Evolutionary conservation across 2,888 invertebrate species (phyloP), one percentile per base, ranked within the genome.

Genomic region (Sepiola atlantica): DNA sequence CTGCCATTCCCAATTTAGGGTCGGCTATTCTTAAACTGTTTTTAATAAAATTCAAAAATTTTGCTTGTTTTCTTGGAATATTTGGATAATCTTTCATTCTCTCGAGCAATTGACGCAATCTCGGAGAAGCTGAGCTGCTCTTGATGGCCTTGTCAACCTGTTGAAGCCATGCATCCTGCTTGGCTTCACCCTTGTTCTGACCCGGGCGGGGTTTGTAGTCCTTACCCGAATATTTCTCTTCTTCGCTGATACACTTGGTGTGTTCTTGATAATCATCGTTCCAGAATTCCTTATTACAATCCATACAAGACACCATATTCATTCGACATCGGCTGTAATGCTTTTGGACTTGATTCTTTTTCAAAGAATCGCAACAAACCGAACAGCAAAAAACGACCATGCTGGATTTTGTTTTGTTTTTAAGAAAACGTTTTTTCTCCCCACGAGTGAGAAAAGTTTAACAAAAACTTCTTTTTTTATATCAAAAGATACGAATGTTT

Each of bases 311-410:
- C 92, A 99, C 97, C 96, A 98, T 98, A 95, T 98, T 98, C 94
- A 98, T 98, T 94, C 98, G 98, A 97, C 99, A 99, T 97, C 98
- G 98, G 95, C 94, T 92, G 94, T 98, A 98, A 97, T 99, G 99
- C 96, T 99, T 99, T 95, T 98, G 99, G 0, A 99, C 99, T 97
- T 98, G 98, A 55, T 98, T 98, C 97, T 99, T 99, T 97, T 99
- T 99, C 77, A 99, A 97, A 90, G 99, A 98, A 95, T 99, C 99
- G 0, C 99, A 99, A 97, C 99, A 99, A 96, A 98, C 98, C 96
- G 98, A 98, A 97, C 99, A 99, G 24, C 98, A 98, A 97, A 99
- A 99, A 94, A 99, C 98, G 92, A 99, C 99, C 99, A 99, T 99
- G 28, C 28, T 95, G 35, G 8, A 21, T 24, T 92, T 35, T 61